Percentiles rank a stretch among this genome's conserved stretches.
phyloP scores from a whole-genome alignment of 2,797 vertebrate species.

The Halcyon smyrnensis region DNA sequence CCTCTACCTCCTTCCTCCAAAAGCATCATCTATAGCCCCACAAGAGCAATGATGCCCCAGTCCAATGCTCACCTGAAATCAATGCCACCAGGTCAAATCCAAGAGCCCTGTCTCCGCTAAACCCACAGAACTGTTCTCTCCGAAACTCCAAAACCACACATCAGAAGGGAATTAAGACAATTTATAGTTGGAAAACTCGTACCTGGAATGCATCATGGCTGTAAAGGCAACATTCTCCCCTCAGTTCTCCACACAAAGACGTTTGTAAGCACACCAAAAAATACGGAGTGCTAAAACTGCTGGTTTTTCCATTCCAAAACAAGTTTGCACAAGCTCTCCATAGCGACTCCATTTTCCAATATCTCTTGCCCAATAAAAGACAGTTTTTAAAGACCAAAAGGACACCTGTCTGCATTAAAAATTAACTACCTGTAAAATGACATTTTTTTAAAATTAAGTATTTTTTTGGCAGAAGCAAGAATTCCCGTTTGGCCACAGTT shows the following conservation, averaged over 20 bases:
- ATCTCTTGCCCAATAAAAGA: constrained; percentile 47
- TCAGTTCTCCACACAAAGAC: not conserved
- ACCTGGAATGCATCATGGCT: not conserved
- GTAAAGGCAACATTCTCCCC: not conserved
- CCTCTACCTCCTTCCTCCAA: not conserved
- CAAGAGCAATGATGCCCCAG: not conserved
- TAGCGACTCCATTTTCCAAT: not conserved
- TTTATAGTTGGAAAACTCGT: not conserved
- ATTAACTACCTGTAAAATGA: constrained; percentile 45
- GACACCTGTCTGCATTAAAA: constrained; percentile 33
- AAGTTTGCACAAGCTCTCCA: not conserved
- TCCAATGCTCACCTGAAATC: accelerated
- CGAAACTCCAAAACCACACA: not conserved
- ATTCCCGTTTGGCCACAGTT: constrained; percentile 3
- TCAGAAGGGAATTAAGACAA: not conserved
- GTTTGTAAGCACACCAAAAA: not conserved
- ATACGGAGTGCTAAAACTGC: not conserved
- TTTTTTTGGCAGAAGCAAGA: not conserved
- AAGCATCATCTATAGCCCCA: not conserved
- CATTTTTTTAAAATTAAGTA: not conserved
- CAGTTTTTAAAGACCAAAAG: constrained; percentile 9
- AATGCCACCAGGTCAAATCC: accelerated
- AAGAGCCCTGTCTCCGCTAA: not conserved
- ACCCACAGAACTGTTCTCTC: not conserved
- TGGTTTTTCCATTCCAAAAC: not conserved